Base-by-base conservation (phyloP, 2,797 vertebrate species). In the Staurois parvus region DNA sequence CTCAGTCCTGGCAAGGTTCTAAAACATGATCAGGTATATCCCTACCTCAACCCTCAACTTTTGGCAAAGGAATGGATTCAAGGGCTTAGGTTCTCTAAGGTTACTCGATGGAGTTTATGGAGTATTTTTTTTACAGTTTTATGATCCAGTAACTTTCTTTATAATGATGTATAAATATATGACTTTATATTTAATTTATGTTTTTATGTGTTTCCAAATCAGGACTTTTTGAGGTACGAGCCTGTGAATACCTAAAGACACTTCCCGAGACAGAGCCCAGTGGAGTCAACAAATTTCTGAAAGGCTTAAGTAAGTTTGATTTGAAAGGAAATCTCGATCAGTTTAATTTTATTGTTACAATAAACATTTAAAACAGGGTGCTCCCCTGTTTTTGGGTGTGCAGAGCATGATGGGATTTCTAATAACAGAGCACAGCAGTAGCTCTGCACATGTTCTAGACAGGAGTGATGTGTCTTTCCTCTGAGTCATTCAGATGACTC, bases 211-310 rank as follows among this genome's bases (percentile, higher is more conserved):
- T 28, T 72, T 81, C 24, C 21, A 13, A 29, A 42, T 62, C 79
- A 99, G 98, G 98, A 74, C 95, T 99, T 83, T 99, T 99, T 95
- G 98, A 99, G 90, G 87, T 95, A 72, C 94, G 98, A 90, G 97
- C 97, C 76, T 91, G 92, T 4, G 96, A 98, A 85, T 96, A 98
- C 91, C 92, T 99, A 92, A 95, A 96, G 84, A 96, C 95, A 0
- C 93, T 95, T 89, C 94, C 96, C 42, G 98, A 97, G 79, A 91
- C 95, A 0, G 97, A 97, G 89, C 95, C 95, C 40, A 97, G 95
- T 5, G 96, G 97, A 3, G 91, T 99, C 89, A 98, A 99, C 92
- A 97, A 92, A 93, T 97, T 99, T 91, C 93, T 99, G 72, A 97
- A 97, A 89, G 98, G 95, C 88, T 94, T 99, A 15, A 97, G 98